Conservation (phyloP, 2,888 invertebrate species). For the Cheiracanthium punctorium region DNA sequence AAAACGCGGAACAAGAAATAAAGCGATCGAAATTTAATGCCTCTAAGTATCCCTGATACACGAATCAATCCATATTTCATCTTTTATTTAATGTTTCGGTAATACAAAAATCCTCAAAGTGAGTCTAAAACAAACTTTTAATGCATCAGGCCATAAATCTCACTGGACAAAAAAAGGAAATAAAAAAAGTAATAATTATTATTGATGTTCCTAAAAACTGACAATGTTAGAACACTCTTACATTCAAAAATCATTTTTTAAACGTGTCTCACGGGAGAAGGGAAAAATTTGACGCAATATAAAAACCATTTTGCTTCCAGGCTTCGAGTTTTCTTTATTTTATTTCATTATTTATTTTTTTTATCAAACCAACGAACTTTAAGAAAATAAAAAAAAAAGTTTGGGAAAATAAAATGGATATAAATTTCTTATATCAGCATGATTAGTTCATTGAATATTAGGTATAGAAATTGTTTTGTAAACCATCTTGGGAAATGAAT, state of each 20-base stretch:
- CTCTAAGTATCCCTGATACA: not conserved
- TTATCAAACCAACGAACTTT: not conserved
- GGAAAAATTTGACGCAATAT: not conserved
- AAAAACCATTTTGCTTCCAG: not conserved
- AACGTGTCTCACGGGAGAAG: not conserved
- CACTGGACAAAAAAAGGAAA: not conserved
- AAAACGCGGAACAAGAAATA: too few species aligned
- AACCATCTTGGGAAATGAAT: too few species aligned
- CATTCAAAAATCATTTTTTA: not conserved
- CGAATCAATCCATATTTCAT: not conserved
- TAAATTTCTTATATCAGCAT: too few species aligned
- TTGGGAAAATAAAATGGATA: too few species aligned
- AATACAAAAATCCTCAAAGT: not conserved
- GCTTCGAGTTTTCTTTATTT: not conserved
- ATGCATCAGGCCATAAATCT: not conserved
- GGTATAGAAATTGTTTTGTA: too few species aligned
- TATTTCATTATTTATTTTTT: too few species aligned
- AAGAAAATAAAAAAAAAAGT: too few species aligned
- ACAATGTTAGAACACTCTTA: not conserved
- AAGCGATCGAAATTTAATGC: not conserved
- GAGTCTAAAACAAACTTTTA: not conserved
- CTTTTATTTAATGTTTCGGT: not conserved
- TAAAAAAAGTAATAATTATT: too few species aligned
- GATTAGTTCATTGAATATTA: too few species aligned
- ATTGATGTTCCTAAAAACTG: slow-evolving; percentile 5